Conservation (phyloP, 30 jellyfish, hydroid and myxozoan species). For the Sanderia malayensis region DNA sequence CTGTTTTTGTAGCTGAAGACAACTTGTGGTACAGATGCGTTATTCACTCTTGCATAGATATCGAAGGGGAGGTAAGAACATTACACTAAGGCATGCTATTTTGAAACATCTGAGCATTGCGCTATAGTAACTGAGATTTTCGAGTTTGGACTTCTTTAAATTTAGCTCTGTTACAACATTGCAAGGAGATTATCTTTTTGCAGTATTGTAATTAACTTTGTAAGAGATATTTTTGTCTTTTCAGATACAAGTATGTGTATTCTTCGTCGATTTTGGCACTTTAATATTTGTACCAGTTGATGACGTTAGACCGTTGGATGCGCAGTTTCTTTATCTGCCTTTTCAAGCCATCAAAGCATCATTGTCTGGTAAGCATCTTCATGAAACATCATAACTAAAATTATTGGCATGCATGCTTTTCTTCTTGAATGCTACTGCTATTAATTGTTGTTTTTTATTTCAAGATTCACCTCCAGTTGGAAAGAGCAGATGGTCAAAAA, state of each 20-base stretch:
- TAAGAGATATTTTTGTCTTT: background rate
- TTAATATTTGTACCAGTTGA: constrained; percentile 4
- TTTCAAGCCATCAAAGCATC: constrained; percentile 56
- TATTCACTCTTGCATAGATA: constrained; percentile 39
- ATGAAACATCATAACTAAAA: no score
- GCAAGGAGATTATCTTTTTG: no score
- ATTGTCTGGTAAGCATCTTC: constrained; percentile 36
- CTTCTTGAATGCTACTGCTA: no score
- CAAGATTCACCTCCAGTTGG: constrained; percentile 11
- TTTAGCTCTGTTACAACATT: no score
- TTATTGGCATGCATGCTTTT: no score
- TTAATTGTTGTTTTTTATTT: no score
- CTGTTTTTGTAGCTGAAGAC: constrained; percentile 57
- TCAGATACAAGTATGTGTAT: constrained; percentile 28
- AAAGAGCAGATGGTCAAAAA: constrained; percentile 29
- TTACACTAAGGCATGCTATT: no score
- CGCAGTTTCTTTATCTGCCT: constrained; percentile 37
- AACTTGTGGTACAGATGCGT: constrained; percentile 87
- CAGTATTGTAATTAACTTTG: no score
- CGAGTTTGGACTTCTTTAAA: no score
- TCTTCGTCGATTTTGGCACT: constrained; percentile 45
- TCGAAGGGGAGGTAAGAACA: constrained; percentile 58
- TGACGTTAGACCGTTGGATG: constrained; percentile 32
- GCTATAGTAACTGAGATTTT: no score
- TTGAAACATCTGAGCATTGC: no score